Conservation (phyloP, 2,797 vertebrate species). For the Enteromius viviparus region DNA sequence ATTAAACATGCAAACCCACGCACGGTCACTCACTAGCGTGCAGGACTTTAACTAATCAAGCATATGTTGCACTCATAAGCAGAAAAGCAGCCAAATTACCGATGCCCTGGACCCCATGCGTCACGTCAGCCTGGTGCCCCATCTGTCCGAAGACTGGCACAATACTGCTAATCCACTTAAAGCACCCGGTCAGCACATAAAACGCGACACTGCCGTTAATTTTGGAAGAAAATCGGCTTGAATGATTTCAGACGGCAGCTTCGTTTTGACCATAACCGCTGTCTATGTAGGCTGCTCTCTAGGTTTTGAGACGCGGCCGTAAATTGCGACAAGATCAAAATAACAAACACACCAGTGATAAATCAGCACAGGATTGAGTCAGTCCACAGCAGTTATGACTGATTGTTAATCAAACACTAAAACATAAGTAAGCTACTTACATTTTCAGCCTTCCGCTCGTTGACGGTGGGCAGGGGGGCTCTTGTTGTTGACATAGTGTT, state of each 20-base stretch:
- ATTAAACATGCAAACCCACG: conserved; percentile 24
- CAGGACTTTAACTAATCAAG: conserved; percentile 10
- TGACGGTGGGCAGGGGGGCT: conserved; percentile 92
- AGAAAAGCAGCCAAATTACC: conserved; percentile 37
- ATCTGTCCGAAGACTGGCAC: conserved; percentile 54
- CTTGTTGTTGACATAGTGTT: conserved; percentile 91
- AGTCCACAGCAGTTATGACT: too few relatives aligned
- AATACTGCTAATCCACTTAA: conserved; percentile 45
- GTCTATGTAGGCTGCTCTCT: background rate
- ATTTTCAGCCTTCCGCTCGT: conserved; percentile 92
- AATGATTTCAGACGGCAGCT: background rate
- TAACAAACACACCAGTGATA: background rate
- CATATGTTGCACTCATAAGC: conserved; percentile 45
- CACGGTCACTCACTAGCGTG: conserved; percentile 3
- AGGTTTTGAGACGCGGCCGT: background rate
- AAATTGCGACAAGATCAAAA: conserved; percentile 18
- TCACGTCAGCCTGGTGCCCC: conserved; percentile 53
- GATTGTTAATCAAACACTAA: background rate
- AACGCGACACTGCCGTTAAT: conserved; percentile 10
- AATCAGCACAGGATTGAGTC: background rate
- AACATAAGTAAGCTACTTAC: conserved; percentile 78
- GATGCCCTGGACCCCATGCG: conserved; percentile 52
- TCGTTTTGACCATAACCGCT: background rate
- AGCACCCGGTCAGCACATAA: conserved; percentile 36
- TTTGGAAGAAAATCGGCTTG: background rate